Percentiles rank a stretch among this genome's conserved stretches.
Evolutionary conservation across 2,888 invertebrate species (phyloP).

Genomic region (Megastigmus dorsalis): DNA sequence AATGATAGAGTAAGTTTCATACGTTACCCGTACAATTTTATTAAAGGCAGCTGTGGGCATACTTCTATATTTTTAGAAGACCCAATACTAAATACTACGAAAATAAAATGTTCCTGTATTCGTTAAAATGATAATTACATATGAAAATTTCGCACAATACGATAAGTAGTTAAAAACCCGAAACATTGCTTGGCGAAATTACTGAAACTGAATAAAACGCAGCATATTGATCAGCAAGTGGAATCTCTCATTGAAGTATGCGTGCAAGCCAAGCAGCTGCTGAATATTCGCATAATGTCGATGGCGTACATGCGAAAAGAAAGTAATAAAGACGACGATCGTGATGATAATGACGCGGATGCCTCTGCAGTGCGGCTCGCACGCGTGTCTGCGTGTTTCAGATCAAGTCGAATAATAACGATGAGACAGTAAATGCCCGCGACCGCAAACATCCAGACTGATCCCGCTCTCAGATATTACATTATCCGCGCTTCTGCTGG

Average conservation of each 20-base stretch:
- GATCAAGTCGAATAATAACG: slow-evolving; percentile 70
- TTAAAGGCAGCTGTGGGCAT: too few relatives aligned
- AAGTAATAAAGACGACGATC: slow-evolving; percentile 42
- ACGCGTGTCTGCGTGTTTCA: slow-evolving; percentile 60
- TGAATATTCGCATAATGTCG: neutral
- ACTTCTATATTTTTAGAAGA: too few relatives aligned
- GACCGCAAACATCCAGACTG: slow-evolving; percentile 66
- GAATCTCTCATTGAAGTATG: neutral
- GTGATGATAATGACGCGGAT: slow-evolving; percentile 47
- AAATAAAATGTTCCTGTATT: too few relatives aligned
- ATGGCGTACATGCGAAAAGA: slow-evolving; percentile 13
- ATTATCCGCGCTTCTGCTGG: neutral
- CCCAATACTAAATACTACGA: too few relatives aligned
- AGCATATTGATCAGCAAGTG: neutral
- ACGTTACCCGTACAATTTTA: too few relatives aligned
- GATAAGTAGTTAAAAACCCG: too few relatives aligned
- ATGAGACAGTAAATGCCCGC: slow-evolving; percentile 68
- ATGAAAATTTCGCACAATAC: too few relatives aligned
- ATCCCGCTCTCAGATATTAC: slow-evolving; percentile 66
- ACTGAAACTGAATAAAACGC: too few relatives aligned
- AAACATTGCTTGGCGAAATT: too few relatives aligned
- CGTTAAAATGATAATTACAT: too few relatives aligned
- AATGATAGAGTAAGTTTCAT: too few relatives aligned
- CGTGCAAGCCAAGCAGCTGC: neutral
- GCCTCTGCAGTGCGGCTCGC: too few relatives aligned